Evolutionary conservation across 2,797 vertebrate species (phyloP).

Genomic region (Channa striata): DNA sequence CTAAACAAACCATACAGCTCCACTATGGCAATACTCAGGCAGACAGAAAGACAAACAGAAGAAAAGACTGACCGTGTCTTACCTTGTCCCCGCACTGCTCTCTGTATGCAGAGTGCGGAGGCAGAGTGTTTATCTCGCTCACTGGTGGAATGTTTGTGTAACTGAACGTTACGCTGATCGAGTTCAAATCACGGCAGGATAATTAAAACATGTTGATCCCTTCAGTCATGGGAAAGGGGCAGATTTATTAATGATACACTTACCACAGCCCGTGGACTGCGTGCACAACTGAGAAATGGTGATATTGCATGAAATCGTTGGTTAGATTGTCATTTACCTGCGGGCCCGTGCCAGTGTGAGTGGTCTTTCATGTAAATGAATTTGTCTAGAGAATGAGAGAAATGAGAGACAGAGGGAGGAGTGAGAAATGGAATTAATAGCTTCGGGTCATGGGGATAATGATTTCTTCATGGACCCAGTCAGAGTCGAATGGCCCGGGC

Average conservation of each 20-base stretch:
- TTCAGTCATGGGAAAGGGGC: conserved; percentile 77
- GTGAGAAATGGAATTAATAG: conserved; percentile 83
- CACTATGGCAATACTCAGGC: conserved; percentile 37
- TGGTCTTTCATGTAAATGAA: conserved; percentile 85
- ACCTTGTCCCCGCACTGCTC: conserved; percentile 51
- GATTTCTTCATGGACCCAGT: conserved; percentile 83
- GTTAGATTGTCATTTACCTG: conserved; percentile 81
- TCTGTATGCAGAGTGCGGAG: conserved; percentile 64
- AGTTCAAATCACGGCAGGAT: conserved; percentile 77
- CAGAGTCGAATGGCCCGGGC: conserved; percentile 79
- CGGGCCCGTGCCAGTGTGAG: conserved; percentile 73
- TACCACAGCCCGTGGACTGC: conserved; percentile 60
- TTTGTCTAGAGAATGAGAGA: conserved; percentile 78
- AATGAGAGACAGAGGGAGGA: conserved; percentile 78
- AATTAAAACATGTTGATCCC: conserved; percentile 84
- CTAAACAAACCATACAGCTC: conserved; percentile 59
- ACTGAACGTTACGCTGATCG: conserved; percentile 73
- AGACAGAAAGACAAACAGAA: conserved; percentile 47
- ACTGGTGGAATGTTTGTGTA: conserved; percentile 76
- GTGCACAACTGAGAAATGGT: conserved; percentile 64
- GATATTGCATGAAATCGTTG: conserved; percentile 79
- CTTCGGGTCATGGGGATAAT: conserved; percentile 83
- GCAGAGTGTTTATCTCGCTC: conserved; percentile 69
- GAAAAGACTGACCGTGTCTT: conserved; percentile 50
- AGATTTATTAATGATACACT: conserved; percentile 83